phyloP scores from a whole-genome alignment of 2,888 invertebrate species.

The Norana najaformis region DNA sequence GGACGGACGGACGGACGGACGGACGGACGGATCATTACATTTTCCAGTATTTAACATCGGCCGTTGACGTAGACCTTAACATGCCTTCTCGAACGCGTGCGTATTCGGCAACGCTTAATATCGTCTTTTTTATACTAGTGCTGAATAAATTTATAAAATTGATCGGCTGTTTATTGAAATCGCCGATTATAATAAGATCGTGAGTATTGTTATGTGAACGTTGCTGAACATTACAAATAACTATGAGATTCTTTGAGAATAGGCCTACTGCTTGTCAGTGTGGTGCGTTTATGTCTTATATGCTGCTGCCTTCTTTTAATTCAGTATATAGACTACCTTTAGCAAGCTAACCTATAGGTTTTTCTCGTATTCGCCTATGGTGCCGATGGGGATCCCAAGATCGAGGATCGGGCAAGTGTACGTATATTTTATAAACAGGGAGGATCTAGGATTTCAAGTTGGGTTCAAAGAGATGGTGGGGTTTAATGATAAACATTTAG shows the following conservation, averaged over 20 bases:
- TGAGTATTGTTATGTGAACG: neutral
- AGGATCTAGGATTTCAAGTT: neutral
- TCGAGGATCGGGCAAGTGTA: neutral
- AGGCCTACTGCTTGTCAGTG: slow-evolving; percentile 1
- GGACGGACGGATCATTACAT: no score
- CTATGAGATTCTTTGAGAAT: neutral
- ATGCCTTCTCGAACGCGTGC: no score
- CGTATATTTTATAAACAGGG: neutral
- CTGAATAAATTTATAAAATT: no score
- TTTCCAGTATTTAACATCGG: no score
- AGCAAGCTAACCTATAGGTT: no score
- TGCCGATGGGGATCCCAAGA: neutral
- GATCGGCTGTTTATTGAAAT: no score
- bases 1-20: no score
- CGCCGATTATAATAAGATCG: no score
- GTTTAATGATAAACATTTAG: neutral
- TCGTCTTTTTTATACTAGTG: no score
- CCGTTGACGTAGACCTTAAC: no score
- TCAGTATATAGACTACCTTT: no score
- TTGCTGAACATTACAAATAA: neutral
- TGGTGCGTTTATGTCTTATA: neutral
- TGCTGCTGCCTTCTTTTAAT: neutral
- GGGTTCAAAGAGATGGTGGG: neutral
- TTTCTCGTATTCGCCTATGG: neutral
- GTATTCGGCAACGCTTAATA: no score